These are phyloP conservation scores for Nesospiza acunhae DNA, from an alignment of 2,113 vertebrate genomes.

Conservation along the genomic window DNA sequence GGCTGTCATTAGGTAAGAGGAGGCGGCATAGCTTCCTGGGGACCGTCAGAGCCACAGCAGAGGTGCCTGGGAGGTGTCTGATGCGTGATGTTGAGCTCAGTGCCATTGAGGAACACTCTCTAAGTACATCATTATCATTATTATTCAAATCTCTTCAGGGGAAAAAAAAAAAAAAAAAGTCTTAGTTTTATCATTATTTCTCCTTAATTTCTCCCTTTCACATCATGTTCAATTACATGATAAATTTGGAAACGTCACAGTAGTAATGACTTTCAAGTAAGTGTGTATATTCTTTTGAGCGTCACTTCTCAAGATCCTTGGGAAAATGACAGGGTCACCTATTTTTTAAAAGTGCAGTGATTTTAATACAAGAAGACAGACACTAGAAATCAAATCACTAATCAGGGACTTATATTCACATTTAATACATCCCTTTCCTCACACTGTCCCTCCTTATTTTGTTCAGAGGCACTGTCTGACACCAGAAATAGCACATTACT, in stretches of 20 bases:
- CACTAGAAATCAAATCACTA: background rate
- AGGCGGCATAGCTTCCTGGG: background rate
- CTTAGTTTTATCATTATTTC: background rate
- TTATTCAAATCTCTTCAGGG: background rate
- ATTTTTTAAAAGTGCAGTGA: background rate
- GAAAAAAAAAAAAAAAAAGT: background rate
- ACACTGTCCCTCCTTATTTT: background rate
- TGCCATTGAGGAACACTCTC: background rate
- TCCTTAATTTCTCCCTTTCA: background rate
- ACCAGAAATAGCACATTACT: background rate
- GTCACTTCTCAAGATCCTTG: background rate
- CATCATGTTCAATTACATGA: background rate
- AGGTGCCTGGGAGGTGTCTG: background rate
- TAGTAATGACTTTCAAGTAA: background rate
- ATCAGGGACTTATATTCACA: background rate
- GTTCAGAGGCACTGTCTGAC: background rate
- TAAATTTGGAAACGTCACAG: background rate
- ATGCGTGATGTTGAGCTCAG: too few relatives aligned
- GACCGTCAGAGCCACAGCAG: rapidly evolving
- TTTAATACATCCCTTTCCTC: background rate
- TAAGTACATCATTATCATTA: background rate
- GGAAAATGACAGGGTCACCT: background rate
- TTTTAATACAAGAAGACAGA: conserved; percentile 4
- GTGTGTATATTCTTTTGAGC: background rate
- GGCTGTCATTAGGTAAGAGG: background rate